Evolutionary conservation across 2,888 invertebrate species (phyloP).

Genomic region (Nebria brevicollis): DNA sequence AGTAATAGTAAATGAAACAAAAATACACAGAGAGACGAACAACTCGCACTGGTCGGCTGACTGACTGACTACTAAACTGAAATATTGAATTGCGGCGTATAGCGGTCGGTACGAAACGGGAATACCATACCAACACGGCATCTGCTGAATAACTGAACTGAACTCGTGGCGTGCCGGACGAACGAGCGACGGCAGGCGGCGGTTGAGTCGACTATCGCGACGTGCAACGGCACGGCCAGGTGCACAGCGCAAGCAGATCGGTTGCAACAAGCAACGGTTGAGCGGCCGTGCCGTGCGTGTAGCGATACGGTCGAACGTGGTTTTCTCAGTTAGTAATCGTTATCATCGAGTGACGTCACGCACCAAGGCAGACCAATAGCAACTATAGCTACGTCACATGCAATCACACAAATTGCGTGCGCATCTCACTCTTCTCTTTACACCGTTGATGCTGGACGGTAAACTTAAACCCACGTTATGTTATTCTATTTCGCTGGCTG

Average conservation of each 20-base stretch:
- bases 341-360: constrained; percentile 62
- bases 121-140: constrained; percentile 24
- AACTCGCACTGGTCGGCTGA: not conserved
- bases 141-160: constrained; percentile 41
- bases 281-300: constrained; percentile 15
- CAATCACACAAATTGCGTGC: constrained; percentile 38
- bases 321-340: constrained; percentile 57
- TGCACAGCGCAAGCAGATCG: constrained; percentile 37
- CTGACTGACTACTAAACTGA: constrained; percentile 6
- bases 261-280: constrained; percentile 23
- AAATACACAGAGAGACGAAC: not conserved
- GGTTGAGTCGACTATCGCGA: constrained; percentile 58
- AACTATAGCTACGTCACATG: constrained; percentile 60
- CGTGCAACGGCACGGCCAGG: constrained; percentile 55
- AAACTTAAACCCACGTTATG: constrained; percentile 19
- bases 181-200: constrained; percentile 52
- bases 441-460: not conserved
- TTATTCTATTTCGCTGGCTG: not conserved
- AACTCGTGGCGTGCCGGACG: constrained; percentile 5
- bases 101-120: constrained; percentile 6
- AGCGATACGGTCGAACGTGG: constrained; percentile 43
- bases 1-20: not conserved
- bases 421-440: not conserved
- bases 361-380: constrained; percentile 59
- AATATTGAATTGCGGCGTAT: constrained; percentile 4